Percentiles rank a stretch among this genome's conserved stretches.
phyloP scores from a whole-genome alignment of 2,888 invertebrate species.

The Mythimna vitellina region DNA sequence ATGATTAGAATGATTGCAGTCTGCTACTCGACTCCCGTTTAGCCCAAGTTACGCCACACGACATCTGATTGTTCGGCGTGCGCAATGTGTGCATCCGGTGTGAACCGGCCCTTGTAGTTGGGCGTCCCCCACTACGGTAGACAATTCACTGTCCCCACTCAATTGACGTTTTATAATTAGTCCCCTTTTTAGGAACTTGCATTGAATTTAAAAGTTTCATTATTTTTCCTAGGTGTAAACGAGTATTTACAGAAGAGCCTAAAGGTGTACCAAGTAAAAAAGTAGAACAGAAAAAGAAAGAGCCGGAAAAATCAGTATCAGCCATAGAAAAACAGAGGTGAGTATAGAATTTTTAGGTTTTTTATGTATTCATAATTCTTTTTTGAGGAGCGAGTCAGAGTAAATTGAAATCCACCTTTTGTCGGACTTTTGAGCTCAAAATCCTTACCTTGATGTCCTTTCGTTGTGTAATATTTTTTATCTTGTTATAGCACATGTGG shows the following conservation, averaged over 20 bases:
- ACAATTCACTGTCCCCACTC: background rate
- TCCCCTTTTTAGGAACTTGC: background rate
- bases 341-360: slow-evolving; percentile 50
- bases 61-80: background rate
- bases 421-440: background rate
- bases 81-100: background rate
- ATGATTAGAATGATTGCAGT: no score
- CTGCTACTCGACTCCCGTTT: background rate
- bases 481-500: slow-evolving; percentile 74
- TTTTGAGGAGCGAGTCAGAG: background rate
- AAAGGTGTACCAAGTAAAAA: slow-evolving; percentile 90
- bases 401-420: background rate
- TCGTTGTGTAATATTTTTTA: background rate
- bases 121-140: background rate
- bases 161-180: background rate
- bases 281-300: slow-evolving; percentile 88
- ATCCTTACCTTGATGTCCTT: no score
- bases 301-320: slow-evolving; percentile 79
- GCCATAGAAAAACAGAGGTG: slow-evolving; percentile 82
- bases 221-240: slow-evolving; percentile 90
- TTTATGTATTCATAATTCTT: background rate
- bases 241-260: slow-evolving; percentile 93
- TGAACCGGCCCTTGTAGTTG: no score
- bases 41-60: background rate
- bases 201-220: background rate